Conservation (phyloP, 2,888 invertebrate species). For the Ochropleura plecta region DNA sequence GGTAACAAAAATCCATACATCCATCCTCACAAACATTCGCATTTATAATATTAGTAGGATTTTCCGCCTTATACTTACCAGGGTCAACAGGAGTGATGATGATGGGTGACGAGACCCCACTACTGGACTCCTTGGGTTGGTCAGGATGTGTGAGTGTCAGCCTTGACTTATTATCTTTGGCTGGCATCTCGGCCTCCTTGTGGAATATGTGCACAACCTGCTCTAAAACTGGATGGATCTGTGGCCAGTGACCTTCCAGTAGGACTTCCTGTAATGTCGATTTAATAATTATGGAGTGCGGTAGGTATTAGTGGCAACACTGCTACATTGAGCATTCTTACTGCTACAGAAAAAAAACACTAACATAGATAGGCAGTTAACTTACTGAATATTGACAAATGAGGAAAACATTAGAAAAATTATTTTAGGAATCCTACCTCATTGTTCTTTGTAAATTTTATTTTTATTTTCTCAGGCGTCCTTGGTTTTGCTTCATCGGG, state of each 20-base stretch:
- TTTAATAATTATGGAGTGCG: background rate
- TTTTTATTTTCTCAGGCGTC: conserved; percentile 74
- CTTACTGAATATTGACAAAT: background rate
- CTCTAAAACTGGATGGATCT: conserved; percentile 79
- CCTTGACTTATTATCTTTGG: conserved; percentile 24
- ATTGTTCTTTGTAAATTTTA: conserved; percentile 80
- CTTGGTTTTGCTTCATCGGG: conserved; percentile 26
- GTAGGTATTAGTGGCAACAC: too few relatives aligned
- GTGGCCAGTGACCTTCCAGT: conserved; percentile 82
- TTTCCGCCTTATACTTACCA: conserved; percentile 62
- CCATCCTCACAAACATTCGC: too few relatives aligned
- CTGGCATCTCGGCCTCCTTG: conserved; percentile 60
- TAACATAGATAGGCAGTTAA: background rate
- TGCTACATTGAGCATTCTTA: too few relatives aligned
- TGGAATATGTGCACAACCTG: conserved; percentile 81
- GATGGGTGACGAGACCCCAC: conserved; percentile 69
- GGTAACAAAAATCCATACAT: too few relatives aligned
- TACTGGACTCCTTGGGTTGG: conserved; percentile 41
- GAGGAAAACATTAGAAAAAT: background rate
- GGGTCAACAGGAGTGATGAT: conserved; percentile 63
- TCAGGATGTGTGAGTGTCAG: conserved; percentile 7
- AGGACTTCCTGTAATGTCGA: conserved; percentile 76
- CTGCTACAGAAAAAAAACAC: background rate
- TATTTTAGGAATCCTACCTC: conserved; percentile 66
- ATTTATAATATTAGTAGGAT: too few relatives aligned